These are phyloP conservation scores for Leistus spinibarbis DNA, from an alignment of 2,888 invertebrate species.

Conservation along the genomic window DNA sequence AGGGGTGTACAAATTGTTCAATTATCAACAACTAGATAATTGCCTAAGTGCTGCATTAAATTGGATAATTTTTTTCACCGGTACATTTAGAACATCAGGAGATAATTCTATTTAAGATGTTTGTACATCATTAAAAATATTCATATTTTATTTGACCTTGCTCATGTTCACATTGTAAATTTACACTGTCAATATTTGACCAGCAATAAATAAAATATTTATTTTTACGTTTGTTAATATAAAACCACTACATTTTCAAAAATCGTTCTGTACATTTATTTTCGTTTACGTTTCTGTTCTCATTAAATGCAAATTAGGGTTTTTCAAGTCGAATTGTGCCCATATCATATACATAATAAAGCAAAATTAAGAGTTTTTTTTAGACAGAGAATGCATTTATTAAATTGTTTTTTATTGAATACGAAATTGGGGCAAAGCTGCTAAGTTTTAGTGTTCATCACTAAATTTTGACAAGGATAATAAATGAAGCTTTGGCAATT, in stretches of 20 bases:
- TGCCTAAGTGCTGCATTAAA: not conserved
- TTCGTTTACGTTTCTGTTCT: no score
- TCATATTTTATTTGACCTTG: not conserved
- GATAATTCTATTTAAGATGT: not conserved
- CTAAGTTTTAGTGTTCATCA: not conserved
- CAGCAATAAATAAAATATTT: not conserved
- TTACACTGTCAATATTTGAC: not conserved
- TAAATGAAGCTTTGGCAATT: constrained; percentile 3
- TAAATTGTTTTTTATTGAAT: not conserved
- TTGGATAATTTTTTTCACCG: not conserved
- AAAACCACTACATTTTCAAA: no score
- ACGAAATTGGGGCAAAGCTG: not conserved
- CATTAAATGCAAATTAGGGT: no score
- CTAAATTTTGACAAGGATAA: constrained; percentile 14
- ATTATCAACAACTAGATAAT: not conserved
- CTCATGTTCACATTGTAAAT: not conserved
- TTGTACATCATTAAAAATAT: not conserved
- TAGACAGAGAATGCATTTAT: not conserved
- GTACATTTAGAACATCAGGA: not conserved
- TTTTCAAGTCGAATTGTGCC: no score
- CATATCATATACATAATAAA: no score
- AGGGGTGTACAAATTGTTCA: no score
- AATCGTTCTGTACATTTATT: no score
- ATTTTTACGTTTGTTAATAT: not conserved
- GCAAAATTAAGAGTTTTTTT: no score